Evolutionary conservation across 2,888 invertebrate genomes (phyloP).

Genomic region (Drosophila algonquin): DNA sequence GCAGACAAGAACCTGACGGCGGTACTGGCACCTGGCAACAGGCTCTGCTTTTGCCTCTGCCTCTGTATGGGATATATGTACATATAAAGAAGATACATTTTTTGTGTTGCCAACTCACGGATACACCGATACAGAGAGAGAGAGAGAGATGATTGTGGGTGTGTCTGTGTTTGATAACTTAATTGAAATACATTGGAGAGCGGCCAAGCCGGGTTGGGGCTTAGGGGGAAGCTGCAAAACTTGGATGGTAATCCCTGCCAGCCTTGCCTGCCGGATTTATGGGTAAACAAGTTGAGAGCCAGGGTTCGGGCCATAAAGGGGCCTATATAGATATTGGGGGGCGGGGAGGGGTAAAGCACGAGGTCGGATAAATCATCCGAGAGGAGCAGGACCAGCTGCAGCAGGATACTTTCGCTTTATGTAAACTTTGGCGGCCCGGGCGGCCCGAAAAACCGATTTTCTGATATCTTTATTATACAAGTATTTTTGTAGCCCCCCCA

Average conservation of each 20-base stretch:
- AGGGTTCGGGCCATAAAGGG: slow-evolving; percentile 48
- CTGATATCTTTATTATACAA: slow-evolving; percentile 45
- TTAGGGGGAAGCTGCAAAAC: slow-evolving; percentile 57
- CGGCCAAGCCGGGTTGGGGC: slow-evolving; percentile 42
- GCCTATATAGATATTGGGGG: background rate
- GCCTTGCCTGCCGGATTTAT: slow-evolving; percentile 56
- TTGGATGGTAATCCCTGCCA: slow-evolving; percentile 40
- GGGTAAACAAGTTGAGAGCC: slow-evolving; percentile 72
- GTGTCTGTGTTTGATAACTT: slow-evolving; percentile 66
- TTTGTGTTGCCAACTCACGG: slow-evolving; percentile 38
- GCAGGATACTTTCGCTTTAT: slow-evolving; percentile 20
- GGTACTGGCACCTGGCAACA: slow-evolving; percentile 65
- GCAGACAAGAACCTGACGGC: slow-evolving; percentile 16
- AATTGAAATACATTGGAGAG: slow-evolving; percentile 74
- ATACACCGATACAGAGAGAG: slow-evolving; percentile 13
- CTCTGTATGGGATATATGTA: slow-evolving; percentile 7
- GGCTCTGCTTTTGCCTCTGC: slow-evolving; percentile 27
- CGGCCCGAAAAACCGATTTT: slow-evolving; percentile 61
- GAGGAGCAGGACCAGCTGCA: slow-evolving; percentile 23
- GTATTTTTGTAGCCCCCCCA: slow-evolving; percentile 39
- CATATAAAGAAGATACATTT: slow-evolving; percentile 51
- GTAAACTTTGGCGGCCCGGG: slow-evolving; percentile 30
- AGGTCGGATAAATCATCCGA: slow-evolving; percentile 46
- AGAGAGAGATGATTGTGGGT: slow-evolving; percentile 11
- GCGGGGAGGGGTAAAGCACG: too few species aligned